Conservation (phyloP, 2,113 vertebrate species). For the Pluvianellus socialis region DNA sequence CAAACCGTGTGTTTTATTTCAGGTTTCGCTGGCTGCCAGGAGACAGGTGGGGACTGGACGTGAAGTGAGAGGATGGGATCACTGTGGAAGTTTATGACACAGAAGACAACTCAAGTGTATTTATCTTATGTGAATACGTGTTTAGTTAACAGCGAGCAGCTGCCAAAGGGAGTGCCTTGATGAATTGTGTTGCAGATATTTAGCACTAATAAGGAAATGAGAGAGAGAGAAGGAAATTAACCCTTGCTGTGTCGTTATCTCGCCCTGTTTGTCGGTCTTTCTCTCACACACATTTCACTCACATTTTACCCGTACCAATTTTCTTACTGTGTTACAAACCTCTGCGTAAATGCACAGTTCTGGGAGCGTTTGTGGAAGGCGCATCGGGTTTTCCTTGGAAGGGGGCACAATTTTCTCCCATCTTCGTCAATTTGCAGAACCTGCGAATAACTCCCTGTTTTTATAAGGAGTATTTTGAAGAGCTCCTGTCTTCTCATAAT, state of each 20-base stretch:
- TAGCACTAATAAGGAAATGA: conserved; percentile 7
- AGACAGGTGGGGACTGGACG: conserved; percentile 68
- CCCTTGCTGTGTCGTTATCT: neutral
- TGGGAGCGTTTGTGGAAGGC: neutral
- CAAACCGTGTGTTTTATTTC: neutral
- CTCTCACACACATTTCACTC: neutral
- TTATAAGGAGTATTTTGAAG: conserved; percentile 29
- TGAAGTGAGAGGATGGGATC: conserved; percentile 35
- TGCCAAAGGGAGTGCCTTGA: neutral
- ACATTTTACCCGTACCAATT: neutral
- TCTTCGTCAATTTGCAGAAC: conserved; percentile 49
- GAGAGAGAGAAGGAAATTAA: neutral
- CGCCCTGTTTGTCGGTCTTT: neutral
- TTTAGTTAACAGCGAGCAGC: neutral
- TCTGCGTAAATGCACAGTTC: neutral
- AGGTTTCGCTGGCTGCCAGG: conserved; percentile 63
- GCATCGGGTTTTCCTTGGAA: neutral
- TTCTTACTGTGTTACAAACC: neutral
- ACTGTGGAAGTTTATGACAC: conserved; percentile 66
- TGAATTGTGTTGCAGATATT: neutral
- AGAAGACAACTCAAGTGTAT: conserved; percentile 61
- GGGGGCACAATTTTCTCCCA: neutral
- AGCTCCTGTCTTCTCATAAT: conserved; percentile 49
- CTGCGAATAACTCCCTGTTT: conserved; percentile 31
- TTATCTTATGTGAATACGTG: conserved; percentile 69